Percentiles rank a stretch among this genome's conserved stretches.
Conservation (phyloP, 2,888 invertebrate species). For the Drosophila barbarae region DNA sequence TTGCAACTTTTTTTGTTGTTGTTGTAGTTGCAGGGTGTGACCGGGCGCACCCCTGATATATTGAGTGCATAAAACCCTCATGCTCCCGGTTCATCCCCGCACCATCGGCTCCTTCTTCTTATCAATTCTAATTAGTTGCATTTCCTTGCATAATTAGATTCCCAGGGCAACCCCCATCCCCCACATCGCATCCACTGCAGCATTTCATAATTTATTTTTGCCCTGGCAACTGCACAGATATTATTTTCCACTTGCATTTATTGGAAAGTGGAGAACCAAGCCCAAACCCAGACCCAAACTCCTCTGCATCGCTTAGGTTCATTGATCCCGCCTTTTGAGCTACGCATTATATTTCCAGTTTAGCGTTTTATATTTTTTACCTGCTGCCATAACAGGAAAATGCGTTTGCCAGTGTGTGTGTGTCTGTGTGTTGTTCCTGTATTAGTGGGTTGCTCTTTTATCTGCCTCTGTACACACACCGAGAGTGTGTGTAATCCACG, state of each 20-base stretch:
- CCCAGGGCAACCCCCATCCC: slow-evolving; percentile 25
- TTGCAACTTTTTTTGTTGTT: slow-evolving; percentile 52
- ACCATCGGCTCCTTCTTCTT: slow-evolving; percentile 36
- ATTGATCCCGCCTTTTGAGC: slow-evolving; percentile 67
- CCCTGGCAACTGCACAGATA: slow-evolving; percentile 45
- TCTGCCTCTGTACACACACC: slow-evolving; percentile 33
- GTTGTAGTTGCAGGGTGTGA: slow-evolving; percentile 47
- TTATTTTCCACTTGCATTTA: slow-evolving; percentile 37
- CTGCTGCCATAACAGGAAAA: slow-evolving; percentile 70
- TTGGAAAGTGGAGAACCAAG: slow-evolving; percentile 47
- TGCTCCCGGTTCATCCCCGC: slow-evolving; percentile 8
- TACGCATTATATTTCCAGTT: slow-evolving; percentile 72
- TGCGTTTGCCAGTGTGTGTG: slow-evolving; percentile 36
- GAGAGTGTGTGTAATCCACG: slow-evolving; percentile 28
- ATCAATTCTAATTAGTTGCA: slow-evolving; percentile 71
- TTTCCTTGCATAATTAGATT: slow-evolving; percentile 68
- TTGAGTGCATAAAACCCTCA: slow-evolving; percentile 22
- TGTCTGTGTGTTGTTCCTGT: slow-evolving; percentile 25
- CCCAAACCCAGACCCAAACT: slow-evolving; percentile 29
- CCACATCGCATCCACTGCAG: not conserved
- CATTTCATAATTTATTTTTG: slow-evolving; percentile 45
- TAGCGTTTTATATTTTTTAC: slow-evolving; percentile 69
- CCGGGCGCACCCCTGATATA: slow-evolving; percentile 40
- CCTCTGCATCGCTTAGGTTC: slow-evolving; percentile 53
- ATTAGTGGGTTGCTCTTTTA: slow-evolving; percentile 52